Base-by-base conservation (phyloP, 2,797 vertebrate species). In the Echeneis naucrates region DNA sequence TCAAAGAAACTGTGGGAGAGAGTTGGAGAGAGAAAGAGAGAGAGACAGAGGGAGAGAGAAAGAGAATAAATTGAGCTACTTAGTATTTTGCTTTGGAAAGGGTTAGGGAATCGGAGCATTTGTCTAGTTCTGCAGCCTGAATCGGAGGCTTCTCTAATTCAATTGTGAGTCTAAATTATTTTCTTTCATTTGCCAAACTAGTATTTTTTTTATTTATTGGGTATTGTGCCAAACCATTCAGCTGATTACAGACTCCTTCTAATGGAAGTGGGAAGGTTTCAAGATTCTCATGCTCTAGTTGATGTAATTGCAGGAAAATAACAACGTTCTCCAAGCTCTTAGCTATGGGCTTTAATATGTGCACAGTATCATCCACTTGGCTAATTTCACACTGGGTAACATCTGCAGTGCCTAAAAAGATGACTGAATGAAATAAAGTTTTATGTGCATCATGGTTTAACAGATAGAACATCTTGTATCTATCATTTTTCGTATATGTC, bases 21-120 rank as follows among this genome's bases (percentile, higher is more conserved):
- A 30, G n/a, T n/a, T n/a, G n/a, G 48, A 57, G 42, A 1, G 4
- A 47, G 19, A 56, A n/a, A 55, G 48, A 30, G 6, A 42, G 14
- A 7, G 7, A 17, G 16, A 42, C 16, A 5, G 16, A 42, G 16
- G 6, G 38, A 42, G 38, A 17, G 38, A 17, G 16, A 17, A 6
- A 40, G 37, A 40, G 37, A 74, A 45, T 61, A 89, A 90, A 92
- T 92, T 83, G 92, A 93, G 87, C 82, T 74, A 86, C 80, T 90
- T 90, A 89, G 78, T 80, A 84, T 85, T 85, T 90, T 81, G 52
- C 67, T 71, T 26, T 88, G 86, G 77, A 90, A 88, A 79, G 86
- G 80, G 90, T 91, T 89, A 85, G 82, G 48, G 74, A 86, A 81
- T 75, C 72, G 68, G 60, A 54, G 78, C 78, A 86, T 89, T 86